phyloP scores from a whole-genome alignment of 2,888 invertebrate genomes.

The Pomacea canaliculata region DNA sequence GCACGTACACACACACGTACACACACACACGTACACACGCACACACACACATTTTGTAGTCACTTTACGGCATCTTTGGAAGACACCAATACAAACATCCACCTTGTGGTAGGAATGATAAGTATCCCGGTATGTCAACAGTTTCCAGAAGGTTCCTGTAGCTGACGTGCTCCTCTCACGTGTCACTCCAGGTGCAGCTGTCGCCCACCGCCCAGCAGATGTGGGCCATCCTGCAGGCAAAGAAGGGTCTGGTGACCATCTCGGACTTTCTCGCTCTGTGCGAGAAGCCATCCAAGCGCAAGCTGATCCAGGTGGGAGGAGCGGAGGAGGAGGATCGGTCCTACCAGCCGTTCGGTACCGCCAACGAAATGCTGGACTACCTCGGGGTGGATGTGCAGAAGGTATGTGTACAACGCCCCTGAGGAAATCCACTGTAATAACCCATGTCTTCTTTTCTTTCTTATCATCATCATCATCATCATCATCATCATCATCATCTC shows the following conservation, averaged over 20 bases:
- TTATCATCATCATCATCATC: no score
- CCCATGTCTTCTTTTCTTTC: background rate
- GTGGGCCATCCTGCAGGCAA: slow-evolving; percentile 53
- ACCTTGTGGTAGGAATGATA: no score
- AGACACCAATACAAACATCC: no score
- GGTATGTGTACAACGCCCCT: slow-evolving; percentile 41
- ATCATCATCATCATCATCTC: no score
- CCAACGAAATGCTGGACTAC: slow-evolving; percentile 86
- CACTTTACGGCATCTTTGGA: no score
- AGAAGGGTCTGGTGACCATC: slow-evolving; percentile 62
- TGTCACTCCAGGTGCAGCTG: slow-evolving; percentile 6
- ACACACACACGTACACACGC: no score
- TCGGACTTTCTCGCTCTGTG: slow-evolving; percentile 62
- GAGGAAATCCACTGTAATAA: background rate
- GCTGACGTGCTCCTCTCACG: no score
- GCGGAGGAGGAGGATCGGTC: slow-evolving; percentile 58
- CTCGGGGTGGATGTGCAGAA: slow-evolving; percentile 63
- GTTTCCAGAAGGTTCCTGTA: no score
- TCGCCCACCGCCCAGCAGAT: slow-evolving; percentile 52
- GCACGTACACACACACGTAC: no score
- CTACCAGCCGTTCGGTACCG: slow-evolving; percentile 90
- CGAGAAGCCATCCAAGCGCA: slow-evolving; percentile 48
- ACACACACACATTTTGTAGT: no score
- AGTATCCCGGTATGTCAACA: no score
- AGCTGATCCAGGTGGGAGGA: slow-evolving; percentile 57